Conservation (phyloP, 2,888 invertebrate species). For the Heliconius ethilla region DNA sequence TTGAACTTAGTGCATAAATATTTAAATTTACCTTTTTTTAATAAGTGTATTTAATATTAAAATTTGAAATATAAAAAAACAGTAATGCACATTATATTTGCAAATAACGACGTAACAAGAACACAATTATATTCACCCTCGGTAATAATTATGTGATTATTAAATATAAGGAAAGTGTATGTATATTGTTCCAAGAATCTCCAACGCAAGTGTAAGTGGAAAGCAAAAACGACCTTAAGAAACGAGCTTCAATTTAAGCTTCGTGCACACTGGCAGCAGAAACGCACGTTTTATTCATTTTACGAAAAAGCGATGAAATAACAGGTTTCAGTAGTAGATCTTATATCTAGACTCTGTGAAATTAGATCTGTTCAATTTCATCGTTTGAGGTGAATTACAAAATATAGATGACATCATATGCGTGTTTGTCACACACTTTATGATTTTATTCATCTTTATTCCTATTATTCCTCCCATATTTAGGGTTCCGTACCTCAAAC, state of each 20-base stretch:
- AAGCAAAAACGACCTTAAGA: constrained; percentile 56
- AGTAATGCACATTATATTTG: not conserved
- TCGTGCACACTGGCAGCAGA: constrained; percentile 37
- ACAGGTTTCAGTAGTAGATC: not conserved
- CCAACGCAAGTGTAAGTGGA: constrained; percentile 49
- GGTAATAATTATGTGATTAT: constrained; percentile 8
- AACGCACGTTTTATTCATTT: not conserved
- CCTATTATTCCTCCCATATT: not conserved
- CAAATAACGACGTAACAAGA: not conserved
- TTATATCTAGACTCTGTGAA: not conserved
- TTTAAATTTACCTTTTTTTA: not conserved
- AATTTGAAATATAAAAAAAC: not conserved
- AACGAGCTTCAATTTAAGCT: constrained; percentile 24
- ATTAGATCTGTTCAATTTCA: too few species aligned
- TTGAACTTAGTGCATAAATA: not conserved
- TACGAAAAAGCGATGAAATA: not conserved
- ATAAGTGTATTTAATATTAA: not conserved
- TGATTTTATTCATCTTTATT: not conserved
- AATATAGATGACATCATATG: not conserved
- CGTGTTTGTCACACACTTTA: not conserved
- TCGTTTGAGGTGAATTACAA: not conserved
- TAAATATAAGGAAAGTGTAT: constrained; percentile 21
- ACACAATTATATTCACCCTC: not conserved
- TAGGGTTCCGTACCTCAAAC: too few species aligned
- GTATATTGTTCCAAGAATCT: constrained; percentile 45